Evolutionary conservation across 1,140 invertebrate species (phyloP), one percentile per base, ranked within the genome.

Genomic region (Thaumatotibia leucotreta): DNA sequence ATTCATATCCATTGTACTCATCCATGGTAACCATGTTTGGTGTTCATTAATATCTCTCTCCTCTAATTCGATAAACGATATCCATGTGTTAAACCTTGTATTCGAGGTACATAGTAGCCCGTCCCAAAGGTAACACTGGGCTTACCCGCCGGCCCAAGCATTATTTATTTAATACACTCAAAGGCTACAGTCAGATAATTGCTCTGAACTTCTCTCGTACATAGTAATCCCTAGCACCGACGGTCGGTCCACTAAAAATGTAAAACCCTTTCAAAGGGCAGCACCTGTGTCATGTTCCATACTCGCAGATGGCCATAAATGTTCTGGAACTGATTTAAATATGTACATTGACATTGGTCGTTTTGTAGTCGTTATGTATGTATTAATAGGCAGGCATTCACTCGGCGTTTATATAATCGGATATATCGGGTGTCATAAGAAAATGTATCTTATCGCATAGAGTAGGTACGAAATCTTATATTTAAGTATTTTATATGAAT

Each of bases 151-250:
- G 69, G 77, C 74, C 63, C 54, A 69, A 67, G 70, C 79, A 86
- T 88, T 86, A 84, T 89, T 89, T 89, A 89, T 89, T 89, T 82
- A 88, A 79, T 79, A 81, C 79, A 80, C 80, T 79, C 79, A 80
- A 80, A 82, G 74, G 75, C 76, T 65, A 73, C 73, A 80, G 81
- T 78, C 80, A 76, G 71, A 82, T 87, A 87, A 87, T 87, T 87
- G 84, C 84, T 83, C 77, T 70, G 75, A 73, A 80, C 77, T 79
- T 67, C 64, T 72, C 68, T 9, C 17, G 31, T 6, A 31, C 11
- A 58, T 24, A 58, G 27, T 58, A 27, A 58, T 27, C 24, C 52
- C 52, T 54, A 20, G 39, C 39, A 9, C n/a, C 17, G 39, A 20
- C 14, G 39, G 39, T 20, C 8, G 17, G 39, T 45, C 17, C 5